phyloP scores from a whole-genome alignment of 2,888 invertebrate genomes.

The Graphium colonna region DNA sequence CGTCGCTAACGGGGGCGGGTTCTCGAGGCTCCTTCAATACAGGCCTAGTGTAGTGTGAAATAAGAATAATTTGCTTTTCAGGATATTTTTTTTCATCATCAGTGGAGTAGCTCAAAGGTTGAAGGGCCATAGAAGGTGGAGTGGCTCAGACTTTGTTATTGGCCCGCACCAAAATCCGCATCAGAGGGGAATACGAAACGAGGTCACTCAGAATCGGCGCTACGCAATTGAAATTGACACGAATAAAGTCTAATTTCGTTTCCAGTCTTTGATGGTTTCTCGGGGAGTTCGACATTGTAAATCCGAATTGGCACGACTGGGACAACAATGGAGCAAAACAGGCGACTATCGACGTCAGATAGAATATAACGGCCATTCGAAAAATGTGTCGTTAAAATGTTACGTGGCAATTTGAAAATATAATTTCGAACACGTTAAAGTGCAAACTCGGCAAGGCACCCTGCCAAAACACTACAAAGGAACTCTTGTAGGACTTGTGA shows the following conservation, averaged over 20 bases:
- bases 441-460: background rate
- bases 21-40: slow-evolving; percentile 46
- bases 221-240: slow-evolving; percentile 19
- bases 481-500: slow-evolving; percentile 8
- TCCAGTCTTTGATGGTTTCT: slow-evolving; percentile 18
- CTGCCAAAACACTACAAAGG: slow-evolving; percentile 20
- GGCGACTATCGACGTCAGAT: too few relatives aligned
- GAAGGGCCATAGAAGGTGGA: slow-evolving; percentile 65
- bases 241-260: slow-evolving; percentile 23
- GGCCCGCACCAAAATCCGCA: slow-evolving; percentile 56
- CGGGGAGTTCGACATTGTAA: background rate
- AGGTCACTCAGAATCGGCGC: slow-evolving; percentile 50
- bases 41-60: slow-evolving; percentile 52
- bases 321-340: too few relatives aligned
- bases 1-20: slow-evolving; percentile 39
- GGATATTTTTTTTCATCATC: slow-evolving; percentile 60
- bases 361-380: too few relatives aligned
- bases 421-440: background rate
- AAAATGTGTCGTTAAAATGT: too few relatives aligned
- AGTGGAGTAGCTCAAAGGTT: slow-evolving; percentile 59
- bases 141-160: slow-evolving; percentile 73
- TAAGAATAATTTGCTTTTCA: slow-evolving; percentile 69
- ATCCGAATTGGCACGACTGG: background rate
- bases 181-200: slow-evolving; percentile 60
- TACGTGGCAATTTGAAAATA: background rate